A percentile compares a stretch with the other conserved stretches of the same genome.
Conservation (phyloP, 2,888 invertebrate genomes). For the Amiota communis region DNA sequence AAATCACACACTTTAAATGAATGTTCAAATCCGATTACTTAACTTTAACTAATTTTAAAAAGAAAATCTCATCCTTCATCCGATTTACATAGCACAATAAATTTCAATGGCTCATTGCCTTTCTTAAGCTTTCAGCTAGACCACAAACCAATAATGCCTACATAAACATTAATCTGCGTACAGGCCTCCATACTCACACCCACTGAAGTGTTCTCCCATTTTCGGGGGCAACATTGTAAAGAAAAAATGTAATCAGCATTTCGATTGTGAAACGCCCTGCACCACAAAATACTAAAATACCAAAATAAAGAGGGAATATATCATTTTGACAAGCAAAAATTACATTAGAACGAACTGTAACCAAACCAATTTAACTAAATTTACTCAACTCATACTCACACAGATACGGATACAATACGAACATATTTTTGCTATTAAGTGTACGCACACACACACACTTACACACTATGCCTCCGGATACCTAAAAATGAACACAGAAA, state of each 20-base stretch:
- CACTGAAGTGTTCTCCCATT: no score
- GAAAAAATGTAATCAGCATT: conserved; percentile 24
- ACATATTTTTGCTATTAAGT: conserved; percentile 7
- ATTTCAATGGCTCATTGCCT: no score
- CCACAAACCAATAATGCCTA: no score
- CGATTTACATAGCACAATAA: no score
- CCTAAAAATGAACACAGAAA: conserved; percentile 9
- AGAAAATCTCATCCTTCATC: no score
- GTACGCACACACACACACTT: not conserved
- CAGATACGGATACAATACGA: not conserved
- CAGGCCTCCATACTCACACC: no score
- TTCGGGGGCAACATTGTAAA: not conserved
- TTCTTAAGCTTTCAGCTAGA: no score
- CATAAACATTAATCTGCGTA: no score
- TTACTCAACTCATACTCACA: not conserved
- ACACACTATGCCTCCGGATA: conserved; percentile 2
- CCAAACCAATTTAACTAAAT: conserved; percentile 28
- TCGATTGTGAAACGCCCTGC: not conserved
- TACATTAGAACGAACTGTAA: not conserved
- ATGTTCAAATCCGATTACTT: no score
- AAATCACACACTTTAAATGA: no score
- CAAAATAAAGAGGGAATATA: not conserved
- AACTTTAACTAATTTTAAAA: no score
- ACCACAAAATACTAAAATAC: not conserved
- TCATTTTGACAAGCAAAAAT: not conserved